These are phyloP conservation scores for Drosophila orena DNA, from an alignment of 1,140 invertebrate genomes.

Conservation along the genomic window DNA sequence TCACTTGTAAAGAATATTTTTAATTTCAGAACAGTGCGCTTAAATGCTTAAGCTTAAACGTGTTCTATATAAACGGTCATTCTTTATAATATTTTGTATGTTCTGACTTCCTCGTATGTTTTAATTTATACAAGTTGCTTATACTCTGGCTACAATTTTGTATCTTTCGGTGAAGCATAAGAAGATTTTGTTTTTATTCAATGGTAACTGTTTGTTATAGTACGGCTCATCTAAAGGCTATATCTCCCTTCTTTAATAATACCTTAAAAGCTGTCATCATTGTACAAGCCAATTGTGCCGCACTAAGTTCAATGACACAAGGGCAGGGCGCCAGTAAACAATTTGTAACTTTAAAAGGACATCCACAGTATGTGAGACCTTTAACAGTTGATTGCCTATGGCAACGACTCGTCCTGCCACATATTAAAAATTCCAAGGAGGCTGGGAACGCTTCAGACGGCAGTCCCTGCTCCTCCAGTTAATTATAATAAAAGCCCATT, in stretches of 20 bases:
- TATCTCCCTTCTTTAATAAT: too few species aligned
- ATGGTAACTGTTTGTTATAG: too few species aligned
- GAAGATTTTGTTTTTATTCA: too few species aligned
- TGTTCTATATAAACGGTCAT: too few species aligned
- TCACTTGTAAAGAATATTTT: neutral
- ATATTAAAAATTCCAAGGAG: conserved; percentile 49
- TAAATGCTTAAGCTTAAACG: too few species aligned
- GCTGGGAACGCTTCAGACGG: conserved; percentile 18
- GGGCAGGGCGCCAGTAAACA: conserved; percentile 20
- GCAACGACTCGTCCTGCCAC: conserved; percentile 25
- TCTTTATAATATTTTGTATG: too few species aligned
- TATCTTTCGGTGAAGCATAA: too few species aligned
- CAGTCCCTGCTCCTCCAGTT: conserved; percentile 41
- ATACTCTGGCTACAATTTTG: too few species aligned
- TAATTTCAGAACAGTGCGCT: neutral
- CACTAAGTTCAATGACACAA: conserved; percentile 2
- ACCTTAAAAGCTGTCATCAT: neutral
- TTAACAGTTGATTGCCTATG: conserved; percentile 43
- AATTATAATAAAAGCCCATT: conserved; percentile 77
- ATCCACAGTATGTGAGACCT: conserved; percentile 21
- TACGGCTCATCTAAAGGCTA: too few species aligned
- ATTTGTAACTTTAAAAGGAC: conserved; percentile 35
- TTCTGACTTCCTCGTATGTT: neutral
- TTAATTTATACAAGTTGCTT: neutral
- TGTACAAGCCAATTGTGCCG: neutral